Evolutionary conservation across 2,888 invertebrate species (phyloP).

Genomic region (Leptinotarsa haldemani): DNA sequence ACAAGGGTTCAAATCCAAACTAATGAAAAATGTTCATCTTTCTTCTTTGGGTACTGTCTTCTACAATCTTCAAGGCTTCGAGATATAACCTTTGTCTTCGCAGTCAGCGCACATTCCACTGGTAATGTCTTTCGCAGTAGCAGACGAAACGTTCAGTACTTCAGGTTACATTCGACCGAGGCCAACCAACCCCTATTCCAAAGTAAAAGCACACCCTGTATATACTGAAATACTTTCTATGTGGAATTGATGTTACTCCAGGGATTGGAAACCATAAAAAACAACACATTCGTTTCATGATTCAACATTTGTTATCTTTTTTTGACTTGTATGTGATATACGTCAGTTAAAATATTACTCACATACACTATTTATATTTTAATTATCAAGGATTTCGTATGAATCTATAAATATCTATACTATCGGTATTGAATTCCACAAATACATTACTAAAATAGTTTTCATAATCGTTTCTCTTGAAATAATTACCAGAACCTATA

Average conservation of each 20-base stretch:
- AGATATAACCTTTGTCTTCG: too few species aligned
- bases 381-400: slow-evolving; percentile 24
- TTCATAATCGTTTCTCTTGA: slow-evolving; percentile 10
- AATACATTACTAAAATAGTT: slow-evolving; percentile 23
- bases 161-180: too few species aligned
- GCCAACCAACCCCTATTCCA: too few species aligned
- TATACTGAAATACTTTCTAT: too few species aligned
- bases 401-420: slow-evolving; percentile 32
- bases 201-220: too few species aligned
- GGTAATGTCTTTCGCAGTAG: too few species aligned
- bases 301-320: neutral
- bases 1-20: too few species aligned
- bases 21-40: too few species aligned
- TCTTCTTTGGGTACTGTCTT: too few species aligned
- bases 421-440: slow-evolving; percentile 33
- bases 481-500: neutral
- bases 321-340: neutral
- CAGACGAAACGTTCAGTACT: too few species aligned
- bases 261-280: neutral
- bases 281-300: neutral
- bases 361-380: slow-evolving; percentile 3
- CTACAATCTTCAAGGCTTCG: too few species aligned
- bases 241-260: neutral
- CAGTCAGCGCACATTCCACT: too few species aligned
- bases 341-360: slow-evolving; percentile 11